Evolutionary conservation across 2,113 vertebrate genomes (phyloP).

Genomic region (Sinocyclocheilus rhinocerous): DNA sequence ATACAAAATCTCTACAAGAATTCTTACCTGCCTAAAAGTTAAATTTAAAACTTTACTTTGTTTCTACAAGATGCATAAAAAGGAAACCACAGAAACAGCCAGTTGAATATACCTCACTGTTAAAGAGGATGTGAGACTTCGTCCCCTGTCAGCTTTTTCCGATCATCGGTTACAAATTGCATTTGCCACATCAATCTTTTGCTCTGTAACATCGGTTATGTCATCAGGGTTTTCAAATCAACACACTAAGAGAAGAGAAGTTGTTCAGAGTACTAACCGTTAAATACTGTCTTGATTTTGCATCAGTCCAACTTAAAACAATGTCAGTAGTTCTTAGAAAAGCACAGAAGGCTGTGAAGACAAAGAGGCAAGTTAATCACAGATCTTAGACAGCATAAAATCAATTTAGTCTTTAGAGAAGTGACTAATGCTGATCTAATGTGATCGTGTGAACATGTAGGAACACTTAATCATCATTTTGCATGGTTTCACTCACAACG

Average conservation of each 20-base stretch:
- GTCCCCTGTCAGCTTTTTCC: not conserved
- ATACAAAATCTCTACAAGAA: not conserved
- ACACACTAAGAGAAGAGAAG: not conserved
- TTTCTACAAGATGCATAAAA: not conserved
- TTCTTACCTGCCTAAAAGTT: not conserved
- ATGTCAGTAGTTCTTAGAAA: not conserved
- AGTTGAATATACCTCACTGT: not conserved
- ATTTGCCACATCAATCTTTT: not conserved
- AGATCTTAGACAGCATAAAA: not conserved
- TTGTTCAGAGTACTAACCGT: not conserved
- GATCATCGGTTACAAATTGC: not conserved
- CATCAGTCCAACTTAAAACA: not conserved
- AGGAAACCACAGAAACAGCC: constrained; percentile 19
- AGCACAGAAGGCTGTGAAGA: constrained; percentile 10
- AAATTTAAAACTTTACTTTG: not conserved
- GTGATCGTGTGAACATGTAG: not conserved
- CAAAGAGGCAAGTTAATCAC: not conserved
- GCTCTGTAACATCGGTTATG: not conserved
- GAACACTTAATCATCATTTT: not conserved
- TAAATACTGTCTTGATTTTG: not conserved
- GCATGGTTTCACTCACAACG: not conserved
- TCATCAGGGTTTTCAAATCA: not conserved
- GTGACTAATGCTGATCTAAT: not conserved
- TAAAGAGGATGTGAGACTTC: not conserved
- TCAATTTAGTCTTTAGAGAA: not conserved